These are phyloP conservation scores for Epizoanthus stellaris DNA, from an alignment of 92 coral and sea anemone species.

Conservation along the genomic window DNA sequence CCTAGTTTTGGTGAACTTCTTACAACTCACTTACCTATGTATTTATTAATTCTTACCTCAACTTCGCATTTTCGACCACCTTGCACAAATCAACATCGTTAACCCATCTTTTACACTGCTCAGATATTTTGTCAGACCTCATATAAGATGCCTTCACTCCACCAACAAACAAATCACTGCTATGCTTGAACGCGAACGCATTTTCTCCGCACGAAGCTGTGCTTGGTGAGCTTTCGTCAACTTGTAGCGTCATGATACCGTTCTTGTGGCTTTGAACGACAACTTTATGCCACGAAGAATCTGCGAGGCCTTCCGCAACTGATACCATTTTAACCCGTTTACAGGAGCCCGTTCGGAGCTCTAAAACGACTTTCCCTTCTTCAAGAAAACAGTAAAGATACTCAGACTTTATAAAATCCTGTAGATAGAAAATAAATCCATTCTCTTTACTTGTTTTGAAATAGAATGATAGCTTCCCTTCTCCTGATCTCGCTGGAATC, in stretches of 20 bases:
- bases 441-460: background rate
- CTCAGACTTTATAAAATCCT: background rate
- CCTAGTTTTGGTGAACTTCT: too few species aligned
- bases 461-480: background rate
- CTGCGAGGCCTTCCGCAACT: background rate
- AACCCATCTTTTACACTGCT: too few species aligned
- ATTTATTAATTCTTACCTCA: too few species aligned
- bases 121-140: too few species aligned
- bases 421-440: slow-evolving; percentile 25
- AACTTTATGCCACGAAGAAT: slow-evolving; percentile 28
- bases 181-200: background rate
- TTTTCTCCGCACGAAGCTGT: background rate
- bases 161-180: slow-evolving; percentile 22
- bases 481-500: background rate
- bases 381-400: background rate
- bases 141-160: background rate
- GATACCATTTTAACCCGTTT: background rate
- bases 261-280: background rate
- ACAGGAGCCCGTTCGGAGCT: background rate
- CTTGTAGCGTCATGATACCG: background rate
- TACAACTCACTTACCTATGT: too few species aligned
- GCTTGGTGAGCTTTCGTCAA: background rate
- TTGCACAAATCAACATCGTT: too few species aligned
- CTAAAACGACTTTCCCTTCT: background rate
- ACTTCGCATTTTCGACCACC: too few species aligned